These are phyloP conservation scores for Garrulus glandarius DNA, from an alignment of 2,797 vertebrate genomes.

Conservation along the genomic window DNA sequence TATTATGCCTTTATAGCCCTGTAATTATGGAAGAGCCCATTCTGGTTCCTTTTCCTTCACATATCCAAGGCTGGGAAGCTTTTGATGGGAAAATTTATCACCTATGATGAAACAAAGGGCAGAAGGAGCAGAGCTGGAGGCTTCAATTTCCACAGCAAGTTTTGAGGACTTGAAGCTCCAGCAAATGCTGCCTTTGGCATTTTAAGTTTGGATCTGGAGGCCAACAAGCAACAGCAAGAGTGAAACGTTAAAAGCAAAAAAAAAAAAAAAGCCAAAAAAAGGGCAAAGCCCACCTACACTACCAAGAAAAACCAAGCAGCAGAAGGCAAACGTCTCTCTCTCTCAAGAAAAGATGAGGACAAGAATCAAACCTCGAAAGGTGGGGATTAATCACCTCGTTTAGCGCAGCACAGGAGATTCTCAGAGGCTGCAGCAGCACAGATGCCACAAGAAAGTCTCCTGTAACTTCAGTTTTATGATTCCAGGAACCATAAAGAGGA, in stretches of 20 bases:
- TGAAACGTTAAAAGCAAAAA: not conserved
- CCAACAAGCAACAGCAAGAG: not conserved
- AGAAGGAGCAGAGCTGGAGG: constrained; percentile 16
- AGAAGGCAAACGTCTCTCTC: not conserved
- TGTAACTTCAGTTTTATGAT: not conserved
- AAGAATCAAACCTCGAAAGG: not conserved
- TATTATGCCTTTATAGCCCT: constrained; percentile 16
- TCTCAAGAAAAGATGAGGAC: not conserved
- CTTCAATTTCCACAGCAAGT: not conserved
- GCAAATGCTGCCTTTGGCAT: not conserved
- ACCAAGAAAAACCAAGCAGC: not conserved
- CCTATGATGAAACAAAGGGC: constrained; percentile 44
- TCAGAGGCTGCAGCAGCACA: not conserved
- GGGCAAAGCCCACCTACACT: not conserved
- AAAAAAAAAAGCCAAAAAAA: not conserved
- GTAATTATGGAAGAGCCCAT: constrained; percentile 34
- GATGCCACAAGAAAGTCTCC: not conserved
- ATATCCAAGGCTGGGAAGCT: constrained; percentile 30
- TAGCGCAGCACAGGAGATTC: not conserved
- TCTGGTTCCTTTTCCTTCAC: constrained; percentile 39
- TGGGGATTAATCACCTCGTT: not conserved
- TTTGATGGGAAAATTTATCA: constrained; percentile 62
- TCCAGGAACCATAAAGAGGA: not conserved
- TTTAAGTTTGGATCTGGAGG: not conserved
- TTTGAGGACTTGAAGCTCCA: not conserved